Conservation (phyloP, 2,888 invertebrate genomes). For the Pandemis cinnamomeana region DNA sequence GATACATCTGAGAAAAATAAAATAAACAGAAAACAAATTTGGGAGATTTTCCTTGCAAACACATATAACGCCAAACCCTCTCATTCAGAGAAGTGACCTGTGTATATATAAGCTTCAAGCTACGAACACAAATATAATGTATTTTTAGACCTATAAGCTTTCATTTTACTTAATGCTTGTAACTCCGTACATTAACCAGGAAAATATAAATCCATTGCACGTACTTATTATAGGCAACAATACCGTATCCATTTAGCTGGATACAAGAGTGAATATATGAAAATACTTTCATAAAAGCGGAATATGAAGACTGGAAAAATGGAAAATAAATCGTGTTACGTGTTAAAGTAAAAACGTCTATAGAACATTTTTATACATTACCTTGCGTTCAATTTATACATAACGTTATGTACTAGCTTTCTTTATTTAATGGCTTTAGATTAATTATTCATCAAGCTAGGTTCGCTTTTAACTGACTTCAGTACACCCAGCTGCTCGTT, state of each 20-base stretch:
- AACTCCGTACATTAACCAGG: not conserved
- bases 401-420: not conserved
- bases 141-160: not conserved
- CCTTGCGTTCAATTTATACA: not conserved
- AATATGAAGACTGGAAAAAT: conserved; percentile 10
- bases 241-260: conserved; percentile 21
- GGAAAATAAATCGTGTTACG: conserved; percentile 41
- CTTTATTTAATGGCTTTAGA: not conserved
- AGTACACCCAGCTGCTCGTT: not conserved
- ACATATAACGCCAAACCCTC: too few relatives aligned
- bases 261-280: conserved; percentile 8
- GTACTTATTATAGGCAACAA: conserved; percentile 1
- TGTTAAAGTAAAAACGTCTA: not conserved
- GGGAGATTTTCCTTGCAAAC: too few relatives aligned
- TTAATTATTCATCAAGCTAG: not conserved
- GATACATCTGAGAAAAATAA: too few relatives aligned
- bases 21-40: too few relatives aligned
- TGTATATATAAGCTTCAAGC: too few relatives aligned
- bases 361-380: not conserved
- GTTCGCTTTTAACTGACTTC: not conserved
- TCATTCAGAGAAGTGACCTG: too few relatives aligned
- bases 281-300: conserved; percentile 12
- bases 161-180: not conserved
- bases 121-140: not conserved
- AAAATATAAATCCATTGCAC: conserved; percentile 4